phyloP scores from a whole-genome alignment of 1,140 invertebrate species.

The Periplaneta americana region DNA sequence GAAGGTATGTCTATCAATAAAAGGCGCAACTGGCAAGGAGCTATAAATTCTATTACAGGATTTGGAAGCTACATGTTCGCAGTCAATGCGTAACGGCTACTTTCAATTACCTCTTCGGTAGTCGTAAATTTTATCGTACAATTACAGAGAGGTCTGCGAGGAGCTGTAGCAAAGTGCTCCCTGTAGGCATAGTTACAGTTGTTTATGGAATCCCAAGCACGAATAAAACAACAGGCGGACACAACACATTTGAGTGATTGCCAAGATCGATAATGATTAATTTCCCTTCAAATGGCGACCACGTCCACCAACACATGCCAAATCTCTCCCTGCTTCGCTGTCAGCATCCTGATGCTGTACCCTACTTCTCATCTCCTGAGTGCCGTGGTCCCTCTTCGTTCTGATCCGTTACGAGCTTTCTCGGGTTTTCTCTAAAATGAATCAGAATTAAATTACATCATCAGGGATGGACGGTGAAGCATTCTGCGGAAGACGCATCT shows the following conservation, averaged over 20 bases:
- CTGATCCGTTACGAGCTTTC: background rate
- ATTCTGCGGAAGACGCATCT: background rate
- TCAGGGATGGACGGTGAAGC: background rate
- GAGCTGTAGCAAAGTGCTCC: background rate
- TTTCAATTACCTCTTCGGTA: background rate
- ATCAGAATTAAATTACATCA: background rate
- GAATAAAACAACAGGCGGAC: background rate
- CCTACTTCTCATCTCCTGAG: background rate
- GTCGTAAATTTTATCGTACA: background rate
- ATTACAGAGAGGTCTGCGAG: background rate
- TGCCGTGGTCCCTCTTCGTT: background rate
- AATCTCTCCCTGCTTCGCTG: background rate
- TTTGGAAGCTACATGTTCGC: background rate
- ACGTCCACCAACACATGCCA: background rate
- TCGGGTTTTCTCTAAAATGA: background rate
- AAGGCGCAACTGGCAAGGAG: too few species aligned
- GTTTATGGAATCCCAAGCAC: background rate
- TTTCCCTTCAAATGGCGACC: background rate
- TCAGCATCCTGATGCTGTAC: too few species aligned
- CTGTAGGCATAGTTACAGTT: background rate
- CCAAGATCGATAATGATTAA: background rate
- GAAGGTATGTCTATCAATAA: too few species aligned
- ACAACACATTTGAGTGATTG: background rate
- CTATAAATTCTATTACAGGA: too few species aligned
- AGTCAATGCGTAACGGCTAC: background rate